Conservation (phyloP, 2,797 vertebrate genomes). For the Manis pentadactyla region DNA sequence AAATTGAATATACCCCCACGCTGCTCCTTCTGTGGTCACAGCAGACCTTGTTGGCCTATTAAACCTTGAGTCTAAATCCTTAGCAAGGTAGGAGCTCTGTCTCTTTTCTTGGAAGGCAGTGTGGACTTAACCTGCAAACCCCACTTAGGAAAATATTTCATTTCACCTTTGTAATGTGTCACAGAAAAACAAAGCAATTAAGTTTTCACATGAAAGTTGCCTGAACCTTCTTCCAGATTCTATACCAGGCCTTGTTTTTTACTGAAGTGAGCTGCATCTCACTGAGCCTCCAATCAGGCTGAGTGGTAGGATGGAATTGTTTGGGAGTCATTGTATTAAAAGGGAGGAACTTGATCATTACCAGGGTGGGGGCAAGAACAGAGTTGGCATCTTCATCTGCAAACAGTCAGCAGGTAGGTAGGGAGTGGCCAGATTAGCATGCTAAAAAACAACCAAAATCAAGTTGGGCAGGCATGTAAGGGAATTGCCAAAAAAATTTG, state of each 20-base stretch:
- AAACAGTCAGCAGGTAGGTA: background rate
- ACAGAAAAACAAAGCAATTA: background rate
- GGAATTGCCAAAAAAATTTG: background rate
- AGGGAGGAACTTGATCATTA: background rate
- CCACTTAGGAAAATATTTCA: background rate
- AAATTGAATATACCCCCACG: background rate
- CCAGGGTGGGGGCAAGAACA: background rate
- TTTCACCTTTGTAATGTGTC: background rate
- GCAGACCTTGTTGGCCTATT: background rate
- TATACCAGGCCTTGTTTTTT: background rate
- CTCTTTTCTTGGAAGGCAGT: background rate
- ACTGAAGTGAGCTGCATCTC: background rate
- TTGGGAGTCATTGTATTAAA: background rate
- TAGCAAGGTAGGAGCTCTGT: background rate
- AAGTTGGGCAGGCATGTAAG: background rate
- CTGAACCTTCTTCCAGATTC: background rate
- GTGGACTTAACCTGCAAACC: background rate
- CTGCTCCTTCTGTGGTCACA: background rate
- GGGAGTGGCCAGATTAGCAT: accelerated
- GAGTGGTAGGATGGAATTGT: background rate
- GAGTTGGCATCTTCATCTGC: background rate
- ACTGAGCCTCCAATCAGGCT: background rate
- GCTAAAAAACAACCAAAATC: background rate
- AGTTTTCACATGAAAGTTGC: background rate
- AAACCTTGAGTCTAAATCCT: background rate